Percentiles rank a stretch among this genome's conserved stretches.
These are phyloP conservation scores for Limnodromus scolopaceus DNA, from an alignment of 2,797 vertebrate species.

Conservation along the genomic window DNA sequence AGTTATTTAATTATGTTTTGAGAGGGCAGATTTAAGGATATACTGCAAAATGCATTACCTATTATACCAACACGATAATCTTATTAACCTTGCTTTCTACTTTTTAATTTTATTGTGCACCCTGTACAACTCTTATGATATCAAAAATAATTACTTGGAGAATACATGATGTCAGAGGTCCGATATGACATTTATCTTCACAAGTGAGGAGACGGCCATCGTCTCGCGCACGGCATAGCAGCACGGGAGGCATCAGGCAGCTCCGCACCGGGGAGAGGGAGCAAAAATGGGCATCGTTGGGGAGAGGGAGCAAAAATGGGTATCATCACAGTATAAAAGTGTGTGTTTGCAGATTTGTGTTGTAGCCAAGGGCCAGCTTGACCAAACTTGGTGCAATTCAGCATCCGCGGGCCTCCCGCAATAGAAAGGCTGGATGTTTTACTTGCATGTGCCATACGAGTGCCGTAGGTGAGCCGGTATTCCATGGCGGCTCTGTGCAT, in stretches of 20 bases:
- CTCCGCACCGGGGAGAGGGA: fast-evolving
- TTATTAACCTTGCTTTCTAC: constrained; percentile 76
- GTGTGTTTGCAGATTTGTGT: not conserved
- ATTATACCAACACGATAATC: constrained; percentile 67
- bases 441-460: not conserved
- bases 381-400: not conserved
- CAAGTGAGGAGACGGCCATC: constrained; percentile 35
- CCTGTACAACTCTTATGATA: constrained; percentile 62
- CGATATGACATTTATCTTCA: constrained; percentile 65
- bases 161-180: constrained; percentile 68
- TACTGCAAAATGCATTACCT: constrained; percentile 72
- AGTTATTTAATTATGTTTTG: constrained; percentile 70
- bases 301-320: too few relatives aligned
- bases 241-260: not conserved
- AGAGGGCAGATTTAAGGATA: constrained; percentile 74
- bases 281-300: not conserved
- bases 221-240: not conserved
- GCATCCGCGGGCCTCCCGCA: not conserved
- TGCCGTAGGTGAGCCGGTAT: fast-evolving
- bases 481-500: not conserved
- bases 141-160: constrained; percentile 69
- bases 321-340: not conserved
- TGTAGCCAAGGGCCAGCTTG: not conserved
- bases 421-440: not conserved
- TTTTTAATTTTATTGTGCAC: constrained; percentile 74